Base-by-base conservation (phyloP, 2,113 vertebrate genomes). In the Caloenas nicobarica region DNA sequence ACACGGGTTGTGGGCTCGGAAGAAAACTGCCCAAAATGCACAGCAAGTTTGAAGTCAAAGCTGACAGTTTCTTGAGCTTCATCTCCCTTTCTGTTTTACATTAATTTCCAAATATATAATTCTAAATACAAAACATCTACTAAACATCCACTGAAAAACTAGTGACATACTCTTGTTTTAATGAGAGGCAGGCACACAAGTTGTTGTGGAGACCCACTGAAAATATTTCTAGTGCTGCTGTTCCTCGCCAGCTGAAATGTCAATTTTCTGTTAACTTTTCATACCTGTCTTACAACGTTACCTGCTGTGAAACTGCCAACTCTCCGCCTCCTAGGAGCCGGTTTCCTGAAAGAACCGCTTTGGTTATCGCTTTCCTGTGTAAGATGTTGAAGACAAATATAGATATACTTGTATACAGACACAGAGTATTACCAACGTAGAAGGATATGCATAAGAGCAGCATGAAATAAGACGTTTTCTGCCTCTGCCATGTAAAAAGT, bases 391-490 rank as follows among this genome's bases (percentile, higher is more conserved):
- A 50, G 81, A 44, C 68, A 66, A 46, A 76, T 16, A 18, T 0
- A 48, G 56, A 16, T 5, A 10, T 9, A 16, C 7, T n/a, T 15
- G 29, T 23, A n/a, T 57, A 7, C 57, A 46, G 44, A 7, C 18
- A 12, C 16, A 1, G 0, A 2, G 68, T 4, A 26, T 4, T 19
- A 3, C 73, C 11, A 0, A 1, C 3, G 70, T 19, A 2, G 21
- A 10, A 29, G 11, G 70, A 8, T 1, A 3, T 3, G 23, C 12
- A 6, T 38, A 44, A 0, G 3, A 29, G 73, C 71, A 5, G 36
- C 58, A 19, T 4, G 25, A 40, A 56, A 29, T 68, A 9, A 38
- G 71, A 56, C 2, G 31, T 33, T 19, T n/a, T 57, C 71, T 92
- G 72, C 76, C 38, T 42, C 72, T 91, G 68, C 17, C 31, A 1